A percentile compares a stretch with the other conserved stretches of the same genome.
phyloP scores from a whole-genome alignment of 2,888 invertebrate genomes.

The Mycalesis mineus region DNA sequence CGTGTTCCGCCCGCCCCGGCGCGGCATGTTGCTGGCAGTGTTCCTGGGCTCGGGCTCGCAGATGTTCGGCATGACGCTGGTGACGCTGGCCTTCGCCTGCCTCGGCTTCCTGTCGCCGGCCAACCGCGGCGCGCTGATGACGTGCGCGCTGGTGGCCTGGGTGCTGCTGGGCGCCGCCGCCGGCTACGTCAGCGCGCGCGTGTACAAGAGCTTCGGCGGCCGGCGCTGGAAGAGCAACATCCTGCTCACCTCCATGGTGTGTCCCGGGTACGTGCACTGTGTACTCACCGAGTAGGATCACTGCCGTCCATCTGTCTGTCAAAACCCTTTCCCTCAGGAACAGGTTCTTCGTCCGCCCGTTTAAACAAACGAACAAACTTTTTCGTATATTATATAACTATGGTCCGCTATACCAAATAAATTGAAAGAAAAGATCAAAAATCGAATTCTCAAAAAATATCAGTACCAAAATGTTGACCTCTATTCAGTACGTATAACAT shows the following conservation, averaged over 20 bases:
- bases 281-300: too few species aligned
- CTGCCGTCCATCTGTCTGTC: too few species aligned
- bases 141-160: conserved; percentile 96
- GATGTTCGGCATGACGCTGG: conserved; percentile 94
- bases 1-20: conserved; percentile 96
- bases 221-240: conserved; percentile 99
- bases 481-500: too few species aligned
- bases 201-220: conserved; percentile 99
- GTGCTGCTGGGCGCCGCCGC: conserved; percentile 98
- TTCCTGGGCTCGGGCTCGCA: conserved; percentile 95
- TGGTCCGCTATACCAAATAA: too few species aligned
- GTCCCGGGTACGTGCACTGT: conserved; percentile 86
- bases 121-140: conserved; percentile 99
- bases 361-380: too few species aligned
- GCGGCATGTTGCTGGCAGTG: conserved; percentile 97
- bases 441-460: too few species aligned
- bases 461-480: too few species aligned
- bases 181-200: conserved; percentile 96
- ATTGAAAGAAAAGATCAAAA: too few species aligned
- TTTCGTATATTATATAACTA: too few species aligned
- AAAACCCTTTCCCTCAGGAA: too few species aligned
- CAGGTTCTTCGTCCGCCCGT: too few species aligned
- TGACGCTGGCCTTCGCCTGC: conserved; percentile 98
- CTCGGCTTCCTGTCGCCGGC: conserved; percentile 99
- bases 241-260: conserved; percentile 95